Evolutionary conservation across 1,140 invertebrate genomes (phyloP), one percentile per base, ranked within the genome.

Genomic region (Callitettix versicolor): DNA sequence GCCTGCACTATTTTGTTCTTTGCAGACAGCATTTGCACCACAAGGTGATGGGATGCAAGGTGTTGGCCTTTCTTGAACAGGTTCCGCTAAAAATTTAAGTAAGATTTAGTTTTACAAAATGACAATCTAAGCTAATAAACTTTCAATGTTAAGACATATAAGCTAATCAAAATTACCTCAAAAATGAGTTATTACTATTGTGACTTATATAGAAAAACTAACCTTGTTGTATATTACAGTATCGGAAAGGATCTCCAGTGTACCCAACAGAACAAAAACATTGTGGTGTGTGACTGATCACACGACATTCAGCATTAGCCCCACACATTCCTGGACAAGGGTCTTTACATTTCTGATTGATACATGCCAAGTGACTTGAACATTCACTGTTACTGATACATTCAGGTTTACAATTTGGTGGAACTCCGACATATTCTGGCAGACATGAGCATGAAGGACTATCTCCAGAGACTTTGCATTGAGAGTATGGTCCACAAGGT

Each of bases 11-110:
- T 80, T 77, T 47, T 77, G 69, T 62, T 82, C 78, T 61, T 74
- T 76, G 65, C 86, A 89, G 59, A 79, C 63, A 24, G 84, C 81
- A 68, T 86, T 87, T 7, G 79, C 68, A 26, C 86, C 86, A 67
- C 86, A 90, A 4, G 85, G 84, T 18, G 79, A 82, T 20, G 80
- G 79, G 15, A 71, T 62, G 62, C 86, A 89, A 14, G 84, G 82
- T 48, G 77, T 73, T 54, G 62, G 62, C 36, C 53, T 61, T 56
- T 65, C 63, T 42, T 58, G 53, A 18, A 44, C 30, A 33, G 52
- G 58, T 33, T 56, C 53, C 30, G 55, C 57, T 57, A 49, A n/a
- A n/a, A n/a, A n/a, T n/a, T n/a, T n/a, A n/a, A n/a, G n/a, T n/a
- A n/a, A n/a, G n/a, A n/a, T n/a, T n/a, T n/a, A n/a, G n/a, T n/a